Evolutionary conservation across 2,113 vertebrate genomes (phyloP).

Genomic region (Isichthys henryi): DNA sequence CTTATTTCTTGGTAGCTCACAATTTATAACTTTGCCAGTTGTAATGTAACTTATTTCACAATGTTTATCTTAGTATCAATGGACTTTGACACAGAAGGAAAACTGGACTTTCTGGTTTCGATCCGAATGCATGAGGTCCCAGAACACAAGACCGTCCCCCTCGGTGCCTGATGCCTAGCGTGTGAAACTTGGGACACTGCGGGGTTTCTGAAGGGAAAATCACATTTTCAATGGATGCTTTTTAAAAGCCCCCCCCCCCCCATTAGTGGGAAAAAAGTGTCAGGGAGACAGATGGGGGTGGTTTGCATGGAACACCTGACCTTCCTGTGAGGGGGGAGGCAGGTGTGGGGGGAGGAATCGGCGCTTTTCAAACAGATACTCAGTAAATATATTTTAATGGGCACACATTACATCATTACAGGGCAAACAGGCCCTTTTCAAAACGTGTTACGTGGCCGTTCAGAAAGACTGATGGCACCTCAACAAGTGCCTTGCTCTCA

Average conservation of each 20-base stretch:
- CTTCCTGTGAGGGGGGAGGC: background rate
- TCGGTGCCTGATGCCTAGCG: background rate
- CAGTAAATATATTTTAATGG: background rate
- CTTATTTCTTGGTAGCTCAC: background rate
- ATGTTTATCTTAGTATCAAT: background rate
- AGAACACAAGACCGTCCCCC: background rate
- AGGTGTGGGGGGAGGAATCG: background rate
- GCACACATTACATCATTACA: constrained; percentile 10
- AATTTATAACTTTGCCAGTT: background rate
- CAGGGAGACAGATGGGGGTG: background rate
- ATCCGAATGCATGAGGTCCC: background rate
- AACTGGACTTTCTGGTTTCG: constrained; percentile 6
- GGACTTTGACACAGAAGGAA: constrained; percentile 7
- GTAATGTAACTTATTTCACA: background rate
- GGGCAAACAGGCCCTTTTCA: background rate
- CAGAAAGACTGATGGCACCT: background rate
- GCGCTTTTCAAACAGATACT: background rate
- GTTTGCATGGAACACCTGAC: background rate
- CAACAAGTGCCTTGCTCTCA: background rate
- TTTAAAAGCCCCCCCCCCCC: background rate
- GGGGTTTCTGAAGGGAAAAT: background rate
- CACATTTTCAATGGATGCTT: background rate
- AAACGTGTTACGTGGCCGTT: background rate
- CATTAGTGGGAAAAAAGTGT: background rate
- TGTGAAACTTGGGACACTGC: background rate